Evolutionary conservation across 2,888 invertebrate species (phyloP), one percentile per base, ranked within the genome.

Genomic region (Cynaeus angustus): DNA sequence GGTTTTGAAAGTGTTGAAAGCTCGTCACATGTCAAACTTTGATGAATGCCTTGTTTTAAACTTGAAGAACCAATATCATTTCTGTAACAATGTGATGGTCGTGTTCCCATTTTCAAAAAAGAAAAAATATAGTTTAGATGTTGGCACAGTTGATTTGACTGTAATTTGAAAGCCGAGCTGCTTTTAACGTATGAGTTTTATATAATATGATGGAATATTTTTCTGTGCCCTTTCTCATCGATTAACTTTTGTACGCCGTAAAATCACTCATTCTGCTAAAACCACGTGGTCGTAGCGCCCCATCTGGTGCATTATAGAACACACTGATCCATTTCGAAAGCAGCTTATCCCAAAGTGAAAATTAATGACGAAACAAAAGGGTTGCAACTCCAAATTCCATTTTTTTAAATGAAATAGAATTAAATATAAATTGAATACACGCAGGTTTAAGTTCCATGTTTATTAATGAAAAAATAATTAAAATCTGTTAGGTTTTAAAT

Each of bases 391-490:
- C n/a, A 13, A 59, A 10, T 21, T 48, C 21, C 16, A 8, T 45
- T 10, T n/a, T 56, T 56, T 56, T 26, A 14, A 13, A 8, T 33
- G 28, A 12, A 10, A 3, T 12, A 5, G 33, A 59, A 45, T 59
- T 59, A 59, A 59, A 59, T 59, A 59, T 30, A 59, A 59, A 61
- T 61, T 46, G 16, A 12, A 21, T 12, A 12, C 30, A 3, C 30
- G n/a, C 33, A 13, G 14, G 14, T 12, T 48, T 21, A 2, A 50
- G 48, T 9, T 46, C 62, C 61, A 56, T 43, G 61, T 67, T 33
- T 53, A 52, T 43, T 61, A 59, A 66, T 61, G 61, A 12, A 61
- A 52, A 50, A 62, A 68, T 68, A 41, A 68, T 62, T 62, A 46
- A 68, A 66, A 64, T 45, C 52, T 21, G n/a, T n/a, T n/a, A n/a